Conservation (phyloP, 2,888 invertebrate species). For the Tetragnatha montana region DNA sequence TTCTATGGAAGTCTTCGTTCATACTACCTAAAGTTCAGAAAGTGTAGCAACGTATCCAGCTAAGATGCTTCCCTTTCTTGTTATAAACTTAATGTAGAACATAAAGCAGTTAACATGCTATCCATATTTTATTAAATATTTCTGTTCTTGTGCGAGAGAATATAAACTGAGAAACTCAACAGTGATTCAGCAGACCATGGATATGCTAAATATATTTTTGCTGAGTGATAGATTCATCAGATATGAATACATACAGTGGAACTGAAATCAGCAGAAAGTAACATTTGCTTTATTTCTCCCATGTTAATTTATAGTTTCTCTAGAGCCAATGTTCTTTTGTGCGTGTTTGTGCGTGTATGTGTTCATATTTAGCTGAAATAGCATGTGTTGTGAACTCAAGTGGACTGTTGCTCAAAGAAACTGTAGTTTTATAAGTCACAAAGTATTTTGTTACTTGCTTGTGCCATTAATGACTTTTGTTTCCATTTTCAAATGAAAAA, state of each 20-base stretch:
- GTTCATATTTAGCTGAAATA: conserved; percentile 57
- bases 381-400: conserved; percentile 64
- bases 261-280: conserved; percentile 28
- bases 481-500: conserved; percentile 28
- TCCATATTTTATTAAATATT: conserved; percentile 57
- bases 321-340: conserved; percentile 39
- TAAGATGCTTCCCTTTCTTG: conserved; percentile 41
- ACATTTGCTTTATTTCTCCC: conserved; percentile 30
- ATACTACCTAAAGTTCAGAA: too few relatives aligned
- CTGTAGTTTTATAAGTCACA: conserved; percentile 70
- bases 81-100: conserved; percentile 42
- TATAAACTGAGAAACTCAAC: conserved; percentile 23
- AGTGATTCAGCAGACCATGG: conserved; percentile 11
- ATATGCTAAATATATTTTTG: conserved; percentile 66
- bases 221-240: conserved; percentile 53
- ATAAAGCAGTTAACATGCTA: conserved; percentile 55
- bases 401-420: conserved; percentile 70
- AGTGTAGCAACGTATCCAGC: background rate
- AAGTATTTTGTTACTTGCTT: conserved; percentile 68
- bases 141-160: conserved; percentile 37
- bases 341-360: conserved; percentile 35
- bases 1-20: background rate
- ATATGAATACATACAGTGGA: conserved; percentile 7
- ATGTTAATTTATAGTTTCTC: conserved; percentile 63
- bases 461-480: conserved; percentile 64